Base-by-base conservation (phyloP, 2,113 vertebrate genomes). In the Lasiurus borealis region DNA sequence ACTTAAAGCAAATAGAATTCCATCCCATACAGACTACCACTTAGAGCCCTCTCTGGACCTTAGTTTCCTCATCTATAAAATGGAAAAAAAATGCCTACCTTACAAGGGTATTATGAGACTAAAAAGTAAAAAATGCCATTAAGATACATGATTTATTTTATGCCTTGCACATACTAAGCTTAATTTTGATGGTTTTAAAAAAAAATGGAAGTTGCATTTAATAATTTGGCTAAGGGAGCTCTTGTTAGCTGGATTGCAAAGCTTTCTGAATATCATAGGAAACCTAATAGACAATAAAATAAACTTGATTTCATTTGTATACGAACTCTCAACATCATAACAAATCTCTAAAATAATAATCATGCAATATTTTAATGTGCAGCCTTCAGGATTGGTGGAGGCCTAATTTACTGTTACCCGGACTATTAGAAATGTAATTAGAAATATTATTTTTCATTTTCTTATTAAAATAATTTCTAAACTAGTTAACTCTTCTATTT, bases 141-240 rank as follows among this genome's bases (percentile, higher is more conserved):
- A 44, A 85, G 31, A 21, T 57, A 27, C 16, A 81, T 46, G 36
- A 5, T 19, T 25, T 75, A n/a, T 90, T 75, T 91, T 84, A 90
- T 40, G 57, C 34, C 3, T 64, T 69, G 46, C 2, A 31, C 9
- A 75, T 36, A 72, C 0, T 52, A 36, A 40, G 29, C 29, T 83
- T 93, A 23, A 90, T 87, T 87, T 93, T 93, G 10, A 29, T 69
- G 27, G 21, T 40, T 69, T 91, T 25, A 73, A 78, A 69, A n/a
- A n/a, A 71, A 90, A n/a, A 14, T 73, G 3, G 13, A 87, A 81
- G 54, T 78, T 62, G 72, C 1, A 83, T 16, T 21, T 81, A 81
- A 34, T 59, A 48, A 36, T 86, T 59, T 72, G 62, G n/a, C 23
- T 83, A 83, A 69, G 19, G 9, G 57, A 64, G 6, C 15, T 82